These are phyloP conservation scores for Platichthys flesus DNA, from an alignment of 2,113 vertebrate species.

Conservation along the genomic window DNA sequence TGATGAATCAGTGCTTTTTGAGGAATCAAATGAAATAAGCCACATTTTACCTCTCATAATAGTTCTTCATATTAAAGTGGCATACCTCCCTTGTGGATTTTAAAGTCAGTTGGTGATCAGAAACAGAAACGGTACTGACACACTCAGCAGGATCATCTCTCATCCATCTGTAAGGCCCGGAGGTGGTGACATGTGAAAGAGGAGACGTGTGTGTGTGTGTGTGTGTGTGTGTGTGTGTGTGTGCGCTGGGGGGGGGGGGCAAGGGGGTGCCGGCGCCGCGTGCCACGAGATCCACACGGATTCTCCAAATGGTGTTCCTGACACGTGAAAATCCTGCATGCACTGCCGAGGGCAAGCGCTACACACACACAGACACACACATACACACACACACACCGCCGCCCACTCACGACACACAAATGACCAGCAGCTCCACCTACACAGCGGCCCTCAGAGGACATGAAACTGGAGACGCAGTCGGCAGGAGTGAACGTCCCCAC, in stretches of 20 bases:
- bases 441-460: constrained; percentile 52
- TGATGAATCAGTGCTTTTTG: constrained; percentile 14
- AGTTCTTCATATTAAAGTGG: constrained; percentile 3
- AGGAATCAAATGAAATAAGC: constrained; percentile 9
- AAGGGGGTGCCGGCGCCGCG: constrained; percentile 6
- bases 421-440: constrained; percentile 37
- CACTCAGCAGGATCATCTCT: constrained; percentile 18
- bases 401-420: constrained; percentile 17
- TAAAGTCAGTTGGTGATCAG: constrained; percentile 16
- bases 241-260: neutral
- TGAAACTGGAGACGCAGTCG: constrained; percentile 67
- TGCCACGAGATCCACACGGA: constrained; percentile 27
- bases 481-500: constrained; percentile 48
- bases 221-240: constrained; percentile 7
- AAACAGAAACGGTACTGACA: constrained; percentile 11
- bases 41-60: neutral
- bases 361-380: constrained; percentile 1
- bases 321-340: constrained; percentile 32
- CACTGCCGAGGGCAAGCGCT: neutral
- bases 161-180: constrained; percentile 26
- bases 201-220: constrained; percentile 24
- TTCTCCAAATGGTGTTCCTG: constrained; percentile 22
- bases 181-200: constrained; percentile 54
- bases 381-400: neutral
- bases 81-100: neutral